Evolutionary conservation across 2,888 invertebrate species (phyloP).

Genomic region (Dryadula phaetusa): DNA sequence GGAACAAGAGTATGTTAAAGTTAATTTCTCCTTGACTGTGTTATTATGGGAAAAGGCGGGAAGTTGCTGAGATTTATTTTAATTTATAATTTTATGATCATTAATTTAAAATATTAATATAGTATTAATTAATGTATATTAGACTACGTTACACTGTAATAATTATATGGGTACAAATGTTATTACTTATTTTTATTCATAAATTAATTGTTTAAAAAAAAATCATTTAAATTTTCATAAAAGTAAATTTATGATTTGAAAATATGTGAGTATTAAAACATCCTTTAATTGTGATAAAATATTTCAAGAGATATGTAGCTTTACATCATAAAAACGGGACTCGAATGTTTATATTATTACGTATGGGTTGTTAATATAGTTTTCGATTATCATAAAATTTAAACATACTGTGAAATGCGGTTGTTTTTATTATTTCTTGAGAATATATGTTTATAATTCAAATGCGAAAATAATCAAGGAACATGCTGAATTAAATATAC

Average conservation of each 20-base stretch:
- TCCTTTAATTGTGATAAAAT: slow-evolving; percentile 4
- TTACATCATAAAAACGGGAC: slow-evolving; percentile 1
- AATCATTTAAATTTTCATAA: not conserved
- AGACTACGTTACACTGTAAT: too few species aligned
- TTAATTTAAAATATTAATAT: too few species aligned
- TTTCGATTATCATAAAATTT: slow-evolving; percentile 29
- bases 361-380: slow-evolving; percentile 4
- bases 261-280: not conserved
- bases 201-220: not conserved
- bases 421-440: slow-evolving; percentile 13
- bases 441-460: slow-evolving; percentile 5
- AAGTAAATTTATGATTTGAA: not conserved
- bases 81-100: too few species aligned
- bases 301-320: not conserved
- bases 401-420: slow-evolving; percentile 8
- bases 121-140: too few species aligned
- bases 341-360: not conserved
- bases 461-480: not conserved
- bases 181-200: not conserved
- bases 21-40: too few species aligned
- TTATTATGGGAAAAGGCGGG: too few species aligned
- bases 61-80: too few species aligned
- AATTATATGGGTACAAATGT: too few species aligned
- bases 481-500: slow-evolving; percentile 28
- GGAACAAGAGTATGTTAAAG: too few species aligned